A percentile compares a stretch with the other conserved stretches of the same genome.
phyloP scores from a whole-genome alignment of 2,888 invertebrate genomes.

The Uloborus plumipes region DNA sequence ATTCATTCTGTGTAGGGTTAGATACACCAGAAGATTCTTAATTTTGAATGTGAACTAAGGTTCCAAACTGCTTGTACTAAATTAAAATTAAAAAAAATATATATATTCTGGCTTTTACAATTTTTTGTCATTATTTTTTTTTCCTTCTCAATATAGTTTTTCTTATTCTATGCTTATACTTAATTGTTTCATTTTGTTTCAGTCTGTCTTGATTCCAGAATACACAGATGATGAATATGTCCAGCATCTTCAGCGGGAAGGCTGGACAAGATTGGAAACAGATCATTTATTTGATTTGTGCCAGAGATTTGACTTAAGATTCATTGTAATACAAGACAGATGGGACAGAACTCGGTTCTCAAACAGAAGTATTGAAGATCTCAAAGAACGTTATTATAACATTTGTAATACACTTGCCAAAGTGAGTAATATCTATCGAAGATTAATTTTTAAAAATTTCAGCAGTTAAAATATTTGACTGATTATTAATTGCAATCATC shows the following conservation, averaged over 20 bases:
- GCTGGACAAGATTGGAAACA: conserved; percentile 94
- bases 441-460: too few species aligned
- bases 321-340: conserved; percentile 92
- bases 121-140: too few species aligned
- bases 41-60: too few species aligned
- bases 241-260: conserved; percentile 84
- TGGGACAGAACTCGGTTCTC: conserved; percentile 86
- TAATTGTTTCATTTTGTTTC: conserved; percentile 68
- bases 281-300: conserved; percentile 96
- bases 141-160: too few species aligned
- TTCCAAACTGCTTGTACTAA: too few species aligned
- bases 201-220: conserved; percentile 88
- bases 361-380: conserved; percentile 88
- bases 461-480: too few species aligned
- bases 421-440: conserved; percentile 73
- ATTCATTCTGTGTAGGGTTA: too few species aligned
- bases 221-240: conserved; percentile 95
- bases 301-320: conserved; percentile 88
- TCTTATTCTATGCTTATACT: too few species aligned
- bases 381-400: conserved; percentile 96
- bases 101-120: too few species aligned
- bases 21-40: too few species aligned
- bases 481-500: too few species aligned
- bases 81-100: too few species aligned
- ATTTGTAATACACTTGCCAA: conserved; percentile 85